Base-by-base conservation (phyloP, 2,113 vertebrate genomes). In the Ageneiosus marmoratus region DNA sequence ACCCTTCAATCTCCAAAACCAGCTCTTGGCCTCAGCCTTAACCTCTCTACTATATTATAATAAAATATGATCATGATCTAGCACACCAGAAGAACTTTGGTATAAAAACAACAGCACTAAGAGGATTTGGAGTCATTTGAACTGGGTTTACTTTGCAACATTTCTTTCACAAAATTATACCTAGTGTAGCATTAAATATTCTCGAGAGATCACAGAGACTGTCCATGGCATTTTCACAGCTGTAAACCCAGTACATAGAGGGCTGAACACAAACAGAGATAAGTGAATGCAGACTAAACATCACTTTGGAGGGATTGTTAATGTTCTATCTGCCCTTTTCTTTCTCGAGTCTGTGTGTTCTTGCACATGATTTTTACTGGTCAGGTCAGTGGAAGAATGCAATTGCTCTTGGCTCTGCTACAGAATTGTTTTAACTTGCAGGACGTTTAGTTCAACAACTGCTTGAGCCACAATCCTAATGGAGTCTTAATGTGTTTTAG, bases 281-380 rank as follows among this genome's bases (percentile, higher is more conserved):
- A 69, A 82, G 46, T 67, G 62, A 27, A 83, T 79, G 46, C 58
- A 86, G 85, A 84, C 77, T 53, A 53, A 70, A 84, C 73, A 32
- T 48, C 20, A 27, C 56, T 44, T 70, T 44, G 22, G 24, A 51
- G 51, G 62, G 41, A 22, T 86, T 77, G 55, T 77, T 60, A 77
- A 44, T 18, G 76, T 3, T 58, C 13, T 9, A 27, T 22, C 50
- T 5, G 50, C 16, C 50, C 73, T 51, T 76, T 34, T 55, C 27
- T 22, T 34, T 76, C n/a, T 73, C 2, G 29, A 34, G 50, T 76
- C 15, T 55, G 20, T 20, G 1, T 51, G 72, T 51, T 74, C 75
- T 56, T 11, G 22, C 11, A n/a, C 7, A 27, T 27, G 20, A 27
- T 24, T 41, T 77, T 37, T n/a, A 41, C n/a, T 56, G 53, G 29